Base-by-base conservation (phyloP, 2,113 vertebrate genomes). In the Tragelaphus strepsiceros region DNA sequence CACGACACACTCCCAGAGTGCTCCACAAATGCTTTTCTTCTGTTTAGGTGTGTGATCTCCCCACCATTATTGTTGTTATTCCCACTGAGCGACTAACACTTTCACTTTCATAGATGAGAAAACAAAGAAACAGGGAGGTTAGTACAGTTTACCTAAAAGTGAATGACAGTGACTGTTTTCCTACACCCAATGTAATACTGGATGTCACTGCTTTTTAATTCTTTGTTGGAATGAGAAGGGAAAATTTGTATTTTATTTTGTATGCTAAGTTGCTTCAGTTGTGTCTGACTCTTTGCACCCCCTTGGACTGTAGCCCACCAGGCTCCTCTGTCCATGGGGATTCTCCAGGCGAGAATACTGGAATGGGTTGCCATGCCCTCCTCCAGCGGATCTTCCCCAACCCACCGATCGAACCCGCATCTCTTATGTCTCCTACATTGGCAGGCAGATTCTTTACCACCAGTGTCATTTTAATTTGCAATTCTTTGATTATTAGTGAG, bases 181-280 rank as follows among this genome's bases (percentile, higher is more conserved):
- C 78, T 53, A 1, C 6, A 4, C 6, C 43, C 19, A 6, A 5
- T 0, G 49, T 61, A 10, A 39, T 2, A 7, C 4, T 35, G 6
- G 30, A 15, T 82, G 43, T 77, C 39, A 22, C 28, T 78, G 8
- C 53, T 35, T 77, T 64, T 90, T 35, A 24, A 71, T 67, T 56
- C 24, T 91, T 86, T 24, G 17, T 62, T 61, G n/a, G 30, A 64
- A 5, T 11, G 54, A 86, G 39, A 90, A 83, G 43, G 64, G 28
- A 92, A 92, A 89, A 59, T n/a, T 24, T 17, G 11, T 35, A 12
- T 58, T 88, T 85, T 32, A 85, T 56, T 81, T 62, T 78, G 67
- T 35, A 71, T 39, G 67, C 67, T 71, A 71, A 22, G n/a, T 39
- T 1, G 19, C n/a, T 71, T 71, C 67, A 12, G 67, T 71, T 1